Base-by-base conservation (phyloP, 2,797 vertebrate genomes). In the Coregonus sp. region DNA sequence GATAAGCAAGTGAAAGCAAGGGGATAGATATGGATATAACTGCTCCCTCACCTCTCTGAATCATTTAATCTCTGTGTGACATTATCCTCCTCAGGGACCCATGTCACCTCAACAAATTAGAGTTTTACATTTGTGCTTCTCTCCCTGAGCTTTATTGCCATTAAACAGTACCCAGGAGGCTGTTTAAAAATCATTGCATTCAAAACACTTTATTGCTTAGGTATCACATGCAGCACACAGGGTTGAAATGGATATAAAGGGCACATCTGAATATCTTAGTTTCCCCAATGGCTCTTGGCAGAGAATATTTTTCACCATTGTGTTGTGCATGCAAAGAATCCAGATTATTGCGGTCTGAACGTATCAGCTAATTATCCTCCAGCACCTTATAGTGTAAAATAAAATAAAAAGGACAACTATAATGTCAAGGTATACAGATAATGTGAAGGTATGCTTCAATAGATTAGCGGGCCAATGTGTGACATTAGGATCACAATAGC, bases 11-110 rank as follows among this genome's bases (percentile, higher is more conserved):
- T 75, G 74, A 37, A 66, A 68, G 73, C 29, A 25, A 79, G 67
- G 63, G 75, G 72, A 78, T 80, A 52, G 77, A 76, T 75, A 75
- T 79, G 79, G 82, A 78, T 86, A 73, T 80, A 82, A 70, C 76
- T 83, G 77, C 80, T 78, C 83, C 80, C 79, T 82, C 85, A 80
- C 83, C 79, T 86, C 82, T 81, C 75, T 77, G 74, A 91, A 90
- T 90, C 84, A 84, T 89, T 91, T 90, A 79, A 89, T 93, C 91
- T 86, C 86, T 68, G 81, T 61, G 63, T 89, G 88, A 90, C 91
- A 91, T 89, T 89, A 87, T 86, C 84, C 81, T 84, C 86, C 82
- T 82, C 78, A 35, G 85, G 90, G 86, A 87, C 84, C 89, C 75
- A 84, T 82, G 84, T 87, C 88, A 89, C 87, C 81, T 81, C 83